phyloP scores from a whole-genome alignment of 2,888 invertebrate genomes.

The Ophion slaviceki region DNA sequence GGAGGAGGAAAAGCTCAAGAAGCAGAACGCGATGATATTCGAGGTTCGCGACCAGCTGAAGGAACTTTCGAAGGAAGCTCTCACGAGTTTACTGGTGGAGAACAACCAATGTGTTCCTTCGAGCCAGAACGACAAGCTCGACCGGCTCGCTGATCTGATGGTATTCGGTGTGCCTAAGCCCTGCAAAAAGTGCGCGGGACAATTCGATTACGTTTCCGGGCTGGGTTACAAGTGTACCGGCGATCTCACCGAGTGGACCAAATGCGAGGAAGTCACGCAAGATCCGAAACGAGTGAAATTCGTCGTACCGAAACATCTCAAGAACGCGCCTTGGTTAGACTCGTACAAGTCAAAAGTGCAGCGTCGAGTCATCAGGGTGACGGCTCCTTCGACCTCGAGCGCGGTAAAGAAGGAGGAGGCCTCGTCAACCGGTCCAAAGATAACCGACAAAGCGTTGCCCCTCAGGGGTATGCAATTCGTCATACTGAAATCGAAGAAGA shows the following conservation, averaged over 20 bases:
- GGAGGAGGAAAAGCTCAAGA: constrained; percentile 86
- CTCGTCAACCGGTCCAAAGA: constrained; percentile 85
- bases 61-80: constrained; percentile 86
- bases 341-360: constrained; percentile 86
- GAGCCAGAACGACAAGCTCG: constrained; percentile 89
- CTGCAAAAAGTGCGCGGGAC: constrained; percentile 92
- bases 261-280: constrained; percentile 90
- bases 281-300: constrained; percentile 90
- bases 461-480: constrained; percentile 92
- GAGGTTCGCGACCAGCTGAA: constrained; percentile 87
- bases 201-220: constrained; percentile 88
- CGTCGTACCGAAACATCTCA: constrained; percentile 87
- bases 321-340: constrained; percentile 86
- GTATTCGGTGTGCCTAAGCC: constrained; percentile 92
- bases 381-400: constrained; percentile 83
- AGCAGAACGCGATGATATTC: constrained; percentile 90
- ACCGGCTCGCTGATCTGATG: constrained; percentile 93
- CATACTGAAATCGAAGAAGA: constrained; percentile 85
- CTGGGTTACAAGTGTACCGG: constrained; percentile 94
- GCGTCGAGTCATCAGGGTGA: constrained; percentile 86
- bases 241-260: constrained; percentile 94
- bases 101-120: constrained; percentile 90
- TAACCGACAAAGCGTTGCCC: constrained; percentile 88
- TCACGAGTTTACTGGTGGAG: constrained; percentile 87
- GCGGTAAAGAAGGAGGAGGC: constrained; percentile 85